These are phyloP conservation scores for Pardalotus punctatus DNA, from an alignment of 2,113 vertebrate genomes.

Conservation along the genomic window DNA sequence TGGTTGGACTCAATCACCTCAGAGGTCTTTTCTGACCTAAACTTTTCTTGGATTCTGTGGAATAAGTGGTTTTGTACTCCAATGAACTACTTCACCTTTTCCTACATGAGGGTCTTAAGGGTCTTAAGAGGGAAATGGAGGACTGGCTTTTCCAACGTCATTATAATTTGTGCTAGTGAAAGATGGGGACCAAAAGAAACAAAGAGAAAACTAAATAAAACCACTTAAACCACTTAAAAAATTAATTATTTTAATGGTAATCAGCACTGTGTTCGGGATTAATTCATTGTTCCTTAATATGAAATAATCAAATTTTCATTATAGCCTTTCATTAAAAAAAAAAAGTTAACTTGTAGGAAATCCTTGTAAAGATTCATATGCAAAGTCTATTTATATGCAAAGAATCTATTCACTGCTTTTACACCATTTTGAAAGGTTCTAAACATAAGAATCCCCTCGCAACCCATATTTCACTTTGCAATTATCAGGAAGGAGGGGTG, in stretches of 20 bases:
- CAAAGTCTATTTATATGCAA: neutral
- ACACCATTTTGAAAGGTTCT: neutral
- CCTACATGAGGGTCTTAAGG: neutral
- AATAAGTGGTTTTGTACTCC: neutral
- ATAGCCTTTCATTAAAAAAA: neutral
- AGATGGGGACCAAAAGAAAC: neutral
- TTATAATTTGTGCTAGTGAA: neutral
- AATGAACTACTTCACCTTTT: neutral
- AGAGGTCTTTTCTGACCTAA: neutral
- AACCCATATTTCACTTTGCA: neutral
- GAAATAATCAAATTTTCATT: neutral
- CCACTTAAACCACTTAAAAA: accelerated
- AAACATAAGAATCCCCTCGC: neutral
- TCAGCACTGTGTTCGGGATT: neutral
- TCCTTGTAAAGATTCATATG: neutral
- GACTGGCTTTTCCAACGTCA: neutral
- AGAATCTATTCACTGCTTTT: neutral
- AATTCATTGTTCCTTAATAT: neutral
- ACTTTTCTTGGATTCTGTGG: neutral
- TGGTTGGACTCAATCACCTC: accelerated
- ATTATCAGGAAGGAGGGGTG: neutral
- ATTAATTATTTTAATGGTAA: neutral
- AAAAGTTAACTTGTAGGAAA: neutral
- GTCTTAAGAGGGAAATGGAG: neutral
- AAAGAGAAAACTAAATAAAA: neutral